A percentile compares a stretch with the other conserved stretches of the same genome.
These are phyloP conservation scores for Prietella phreatophila DNA, from an alignment of 2,113 vertebrate genomes.

Conservation along the genomic window DNA sequence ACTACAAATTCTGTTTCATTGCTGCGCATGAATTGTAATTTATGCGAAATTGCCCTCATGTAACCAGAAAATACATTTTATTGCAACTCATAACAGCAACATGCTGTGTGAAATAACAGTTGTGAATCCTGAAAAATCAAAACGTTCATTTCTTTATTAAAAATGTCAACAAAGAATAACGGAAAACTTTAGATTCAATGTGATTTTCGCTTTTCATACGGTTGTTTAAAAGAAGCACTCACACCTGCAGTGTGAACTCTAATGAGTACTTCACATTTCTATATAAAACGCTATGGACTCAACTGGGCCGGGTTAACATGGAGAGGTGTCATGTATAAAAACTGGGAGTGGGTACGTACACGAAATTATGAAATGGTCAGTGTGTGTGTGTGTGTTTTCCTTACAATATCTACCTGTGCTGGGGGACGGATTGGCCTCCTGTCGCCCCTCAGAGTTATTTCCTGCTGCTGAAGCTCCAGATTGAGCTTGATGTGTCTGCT, in stretches of 20 bases:
- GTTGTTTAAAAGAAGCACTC: not conserved
- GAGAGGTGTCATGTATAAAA: not conserved
- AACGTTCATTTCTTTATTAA: not conserved
- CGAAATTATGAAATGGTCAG: not conserved
- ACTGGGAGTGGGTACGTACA: not conserved
- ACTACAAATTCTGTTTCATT: not conserved
- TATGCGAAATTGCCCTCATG: not conserved
- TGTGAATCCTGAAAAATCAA: not conserved
- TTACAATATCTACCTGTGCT: constrained; percentile 62
- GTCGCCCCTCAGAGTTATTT: constrained; percentile 76
- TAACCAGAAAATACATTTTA: not conserved
- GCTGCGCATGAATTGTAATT: not conserved
- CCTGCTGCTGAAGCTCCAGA: constrained; percentile 60
- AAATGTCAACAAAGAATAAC: not conserved
- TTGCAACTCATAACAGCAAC: not conserved
- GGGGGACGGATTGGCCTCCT: constrained; percentile 89
- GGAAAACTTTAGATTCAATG: not conserved
- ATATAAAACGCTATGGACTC: not conserved
- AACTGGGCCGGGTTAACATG: not conserved
- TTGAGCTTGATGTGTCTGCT: constrained; percentile 80
- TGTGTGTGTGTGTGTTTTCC: not conserved
- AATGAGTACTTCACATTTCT: not conserved
- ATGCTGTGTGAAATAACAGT: not conserved
- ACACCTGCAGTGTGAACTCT: not conserved
- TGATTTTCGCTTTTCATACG: not conserved